Conservation (phyloP, 1,140 invertebrate species). For the Protaetia brevitarsis region DNA sequence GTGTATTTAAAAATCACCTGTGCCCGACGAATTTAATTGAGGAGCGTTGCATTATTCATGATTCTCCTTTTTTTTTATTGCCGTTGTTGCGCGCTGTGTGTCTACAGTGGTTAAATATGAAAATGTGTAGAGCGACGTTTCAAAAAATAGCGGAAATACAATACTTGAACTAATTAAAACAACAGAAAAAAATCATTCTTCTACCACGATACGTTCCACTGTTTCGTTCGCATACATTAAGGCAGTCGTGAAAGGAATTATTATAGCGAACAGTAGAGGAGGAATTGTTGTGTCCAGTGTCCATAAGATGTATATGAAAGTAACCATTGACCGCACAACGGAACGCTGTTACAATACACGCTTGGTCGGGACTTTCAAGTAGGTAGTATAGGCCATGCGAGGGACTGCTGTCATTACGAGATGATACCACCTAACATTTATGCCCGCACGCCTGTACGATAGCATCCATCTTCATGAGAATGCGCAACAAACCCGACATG, state of each 20-base stretch:
- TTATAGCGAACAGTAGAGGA: background rate
- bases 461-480: too few relatives aligned
- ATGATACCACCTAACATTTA: too few relatives aligned
- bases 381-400: too few relatives aligned
- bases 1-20: slow-evolving; percentile 3
- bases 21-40: slow-evolving; percentile 8
- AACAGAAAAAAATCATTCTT: slow-evolving; percentile 21
- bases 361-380: slow-evolving; percentile 30
- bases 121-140: slow-evolving; percentile 17
- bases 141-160: slow-evolving; percentile 24
- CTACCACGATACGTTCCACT: slow-evolving; percentile 22
- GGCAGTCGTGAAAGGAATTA: slow-evolving; percentile 15
- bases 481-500: too few relatives aligned
- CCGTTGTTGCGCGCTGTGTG: background rate
- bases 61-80: background rate
- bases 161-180: slow-evolving; percentile 24
- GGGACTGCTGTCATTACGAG: slow-evolving; percentile 3
- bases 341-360: slow-evolving; percentile 30
- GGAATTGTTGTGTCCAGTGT: slow-evolving; percentile 27
- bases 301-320: slow-evolving; percentile 32
- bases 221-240: slow-evolving; percentile 22
- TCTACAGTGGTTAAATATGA: background rate
- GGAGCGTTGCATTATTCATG: background rate
- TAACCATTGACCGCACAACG: slow-evolving; percentile 27
- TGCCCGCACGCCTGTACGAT: too few relatives aligned